Percentiles rank a stretch among this genome's conserved stretches.
Conservation (phyloP, 1,140 invertebrate genomes). For the Pissodes strobi region DNA sequence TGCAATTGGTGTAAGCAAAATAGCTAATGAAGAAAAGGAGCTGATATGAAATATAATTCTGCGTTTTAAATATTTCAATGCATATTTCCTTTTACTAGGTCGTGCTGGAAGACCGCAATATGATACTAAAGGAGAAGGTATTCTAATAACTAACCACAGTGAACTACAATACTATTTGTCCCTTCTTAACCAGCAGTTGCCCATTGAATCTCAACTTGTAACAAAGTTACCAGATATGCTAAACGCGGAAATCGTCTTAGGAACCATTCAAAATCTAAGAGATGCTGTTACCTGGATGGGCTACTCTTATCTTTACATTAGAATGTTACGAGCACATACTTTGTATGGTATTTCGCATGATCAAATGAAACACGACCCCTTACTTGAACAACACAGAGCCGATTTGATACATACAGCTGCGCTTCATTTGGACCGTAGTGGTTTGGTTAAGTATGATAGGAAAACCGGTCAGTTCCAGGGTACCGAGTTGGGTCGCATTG, state of each 20-base stretch:
- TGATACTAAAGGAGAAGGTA: slow-evolving; percentile 98
- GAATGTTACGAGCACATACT: slow-evolving; percentile 82
- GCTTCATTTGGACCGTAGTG: slow-evolving; percentile 86
- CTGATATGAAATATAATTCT: no score
- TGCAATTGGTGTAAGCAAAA: no score
- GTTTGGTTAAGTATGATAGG: slow-evolving; percentile 94
- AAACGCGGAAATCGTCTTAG: slow-evolving; percentile 97
- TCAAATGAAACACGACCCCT: slow-evolving; percentile 76
- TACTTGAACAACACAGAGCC: slow-evolving; percentile 86
- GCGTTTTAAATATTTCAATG: no score
- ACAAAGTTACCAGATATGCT: slow-evolving; percentile 92
- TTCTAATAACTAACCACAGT: slow-evolving; percentile 98
- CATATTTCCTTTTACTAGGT: no score
- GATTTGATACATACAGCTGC: slow-evolving; percentile 98
- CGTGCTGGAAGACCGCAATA: slow-evolving; percentile 97
- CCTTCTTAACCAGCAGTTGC: slow-evolving; percentile 94
- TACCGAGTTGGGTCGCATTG: slow-evolving; percentile 94
- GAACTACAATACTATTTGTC: slow-evolving; percentile 99
- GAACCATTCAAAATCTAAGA: slow-evolving; percentile 91
- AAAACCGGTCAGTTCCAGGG: slow-evolving; percentile 89
- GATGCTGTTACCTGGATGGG: slow-evolving; percentile 95
- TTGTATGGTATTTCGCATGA: slow-evolving; percentile 90
- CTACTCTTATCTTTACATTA: slow-evolving; percentile 96
- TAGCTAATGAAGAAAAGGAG: no score
- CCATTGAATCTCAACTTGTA: slow-evolving; percentile 84